phyloP scores from a whole-genome alignment of 2,797 vertebrate genomes.

The Aselliscus stoliczkanus region DNA sequence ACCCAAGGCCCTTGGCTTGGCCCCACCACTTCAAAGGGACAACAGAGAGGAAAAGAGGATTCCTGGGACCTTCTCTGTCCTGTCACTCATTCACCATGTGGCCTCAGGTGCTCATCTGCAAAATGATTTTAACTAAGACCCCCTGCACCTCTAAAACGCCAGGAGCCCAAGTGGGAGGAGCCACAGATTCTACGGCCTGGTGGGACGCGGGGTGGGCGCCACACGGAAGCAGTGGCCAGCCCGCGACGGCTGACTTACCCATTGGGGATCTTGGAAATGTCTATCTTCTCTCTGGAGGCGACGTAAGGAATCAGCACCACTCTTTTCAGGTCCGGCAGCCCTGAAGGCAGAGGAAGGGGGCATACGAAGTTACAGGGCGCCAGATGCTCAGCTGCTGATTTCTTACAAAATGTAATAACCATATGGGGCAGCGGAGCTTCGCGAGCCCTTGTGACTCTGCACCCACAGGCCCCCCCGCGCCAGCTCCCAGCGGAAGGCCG shows the following conservation, averaged over 20 bases:
- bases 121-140: neutral
- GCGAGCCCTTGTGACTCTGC: rapidly evolving
- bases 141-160: neutral
- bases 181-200: rapidly evolving
- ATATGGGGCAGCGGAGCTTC: no score
- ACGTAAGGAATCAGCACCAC: slow-evolving; percentile 94
- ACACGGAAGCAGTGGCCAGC: rapidly evolving
- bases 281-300: slow-evolving; percentile 85
- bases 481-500: rapidly evolving
- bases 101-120: neutral
- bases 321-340: slow-evolving; percentile 92
- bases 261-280: slow-evolving; percentile 93
- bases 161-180: rapidly evolving
- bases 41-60: neutral
- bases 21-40: neutral
- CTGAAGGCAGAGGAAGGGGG: slow-evolving; percentile 72
- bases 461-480: rapidly evolving
- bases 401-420: neutral
- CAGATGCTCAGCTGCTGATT: rapidly evolving
- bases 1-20: neutral
- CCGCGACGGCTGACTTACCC: slow-evolving; percentile 80
- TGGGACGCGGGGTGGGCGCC: rapidly evolving
- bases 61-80: neutral
- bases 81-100: rapidly evolving
- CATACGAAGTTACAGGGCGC: neutral